Evolutionary conservation across 2,113 vertebrate genomes (phyloP).

Genomic region (Sapayoa aenigma): DNA sequence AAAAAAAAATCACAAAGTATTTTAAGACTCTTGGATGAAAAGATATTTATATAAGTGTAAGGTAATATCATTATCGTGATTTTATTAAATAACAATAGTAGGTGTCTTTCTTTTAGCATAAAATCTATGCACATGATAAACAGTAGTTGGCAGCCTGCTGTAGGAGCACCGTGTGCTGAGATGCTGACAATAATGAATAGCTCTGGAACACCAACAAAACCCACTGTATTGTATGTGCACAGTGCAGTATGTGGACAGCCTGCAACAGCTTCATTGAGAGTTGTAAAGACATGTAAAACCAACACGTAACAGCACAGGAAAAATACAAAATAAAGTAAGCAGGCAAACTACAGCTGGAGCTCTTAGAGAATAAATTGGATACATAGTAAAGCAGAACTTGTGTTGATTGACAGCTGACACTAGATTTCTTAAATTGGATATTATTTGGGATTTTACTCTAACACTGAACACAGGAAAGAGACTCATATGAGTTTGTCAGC

Average conservation of each 20-base stretch:
- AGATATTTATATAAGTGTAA: neutral
- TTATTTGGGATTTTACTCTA: neutral
- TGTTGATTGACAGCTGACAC: conserved; percentile 12
- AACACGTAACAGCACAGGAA: neutral
- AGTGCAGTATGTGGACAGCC: neutral
- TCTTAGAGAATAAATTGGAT: neutral
- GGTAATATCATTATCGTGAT: neutral
- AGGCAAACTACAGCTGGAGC: neutral
- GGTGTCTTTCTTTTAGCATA: neutral
- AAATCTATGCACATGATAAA: neutral
- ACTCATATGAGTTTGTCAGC: accelerated
- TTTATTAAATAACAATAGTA: conserved; percentile 1
- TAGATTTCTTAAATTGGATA: neutral
- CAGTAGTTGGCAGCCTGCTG: neutral
- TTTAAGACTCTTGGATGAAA: neutral
- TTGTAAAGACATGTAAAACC: neutral
- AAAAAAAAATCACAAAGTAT: neutral
- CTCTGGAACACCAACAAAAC: neutral
- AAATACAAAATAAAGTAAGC: neutral
- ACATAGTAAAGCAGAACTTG: neutral
- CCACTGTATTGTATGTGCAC: neutral
- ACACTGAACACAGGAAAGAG: neutral
- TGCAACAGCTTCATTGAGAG: neutral
- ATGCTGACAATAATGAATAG: neutral
- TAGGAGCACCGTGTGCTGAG: neutral